These are phyloP conservation scores for Myoxocephalus aenaeus DNA, from an alignment of 2,797 vertebrate species.

Conservation along the genomic window DNA sequence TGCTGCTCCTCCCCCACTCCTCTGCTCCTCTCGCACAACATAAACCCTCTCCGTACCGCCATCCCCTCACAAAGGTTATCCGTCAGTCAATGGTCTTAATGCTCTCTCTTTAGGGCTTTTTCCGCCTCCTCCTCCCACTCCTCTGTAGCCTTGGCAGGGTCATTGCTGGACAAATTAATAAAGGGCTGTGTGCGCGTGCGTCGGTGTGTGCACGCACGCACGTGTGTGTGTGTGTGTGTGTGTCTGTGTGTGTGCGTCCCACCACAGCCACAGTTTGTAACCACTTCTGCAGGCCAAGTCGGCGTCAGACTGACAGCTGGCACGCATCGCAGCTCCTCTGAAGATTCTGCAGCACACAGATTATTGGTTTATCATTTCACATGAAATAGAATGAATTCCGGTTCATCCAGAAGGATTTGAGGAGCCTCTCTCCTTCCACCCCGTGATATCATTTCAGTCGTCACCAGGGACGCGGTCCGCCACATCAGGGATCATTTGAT, in stretches of 20 bases:
- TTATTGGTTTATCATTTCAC: conserved; percentile 55
- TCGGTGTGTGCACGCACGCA: too few relatives aligned
- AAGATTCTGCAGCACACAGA: conserved; percentile 7
- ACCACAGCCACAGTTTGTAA: conserved; percentile 13
- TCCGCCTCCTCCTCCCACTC: conserved; percentile 19
- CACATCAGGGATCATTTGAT: conserved; percentile 54
- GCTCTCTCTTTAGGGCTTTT: conserved; percentile 57
- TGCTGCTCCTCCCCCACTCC: conserved; percentile 17
- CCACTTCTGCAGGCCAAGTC: not conserved
- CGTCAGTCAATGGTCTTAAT: conserved; percentile 76
- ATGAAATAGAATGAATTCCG: conserved; percentile 29
- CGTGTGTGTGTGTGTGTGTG: conserved; percentile 1
- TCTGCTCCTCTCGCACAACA: conserved; percentile 33
- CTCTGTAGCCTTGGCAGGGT: conserved; percentile 57
- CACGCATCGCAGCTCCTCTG: conserved; percentile 16
- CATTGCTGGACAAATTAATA: conserved; percentile 61
- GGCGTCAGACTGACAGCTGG: conserved; percentile 5
- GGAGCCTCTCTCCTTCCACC: conserved; percentile 13
- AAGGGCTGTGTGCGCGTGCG: conserved; percentile 22
- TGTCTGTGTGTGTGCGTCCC: conserved; percentile 6
- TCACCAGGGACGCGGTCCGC: conserved; percentile 54
- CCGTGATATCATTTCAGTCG: conserved; percentile 47
- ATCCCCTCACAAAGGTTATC: conserved; percentile 74
- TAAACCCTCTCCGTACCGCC: conserved; percentile 58
- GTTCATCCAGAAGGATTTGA: conserved; percentile 33